phyloP scores from a whole-genome alignment of 2,888 invertebrate species.

The Clusia tigrina region DNA sequence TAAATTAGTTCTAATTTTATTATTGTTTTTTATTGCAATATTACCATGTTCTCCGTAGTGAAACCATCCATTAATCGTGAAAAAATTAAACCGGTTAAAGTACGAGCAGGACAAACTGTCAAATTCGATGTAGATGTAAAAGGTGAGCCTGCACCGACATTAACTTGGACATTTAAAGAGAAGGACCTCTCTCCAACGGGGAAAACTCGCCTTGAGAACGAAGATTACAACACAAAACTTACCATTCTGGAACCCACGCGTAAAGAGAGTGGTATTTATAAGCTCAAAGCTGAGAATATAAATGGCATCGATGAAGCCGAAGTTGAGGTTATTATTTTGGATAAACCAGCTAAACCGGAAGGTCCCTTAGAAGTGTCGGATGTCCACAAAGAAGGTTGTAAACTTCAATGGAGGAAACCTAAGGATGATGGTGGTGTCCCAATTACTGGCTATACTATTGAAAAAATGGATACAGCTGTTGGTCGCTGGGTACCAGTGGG shows the following conservation, averaged over 20 bases:
- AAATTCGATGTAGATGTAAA: slow-evolving; percentile 93
- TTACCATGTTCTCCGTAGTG: slow-evolving; percentile 68
- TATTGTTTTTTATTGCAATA: background rate
- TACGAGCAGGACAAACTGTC: slow-evolving; percentile 89
- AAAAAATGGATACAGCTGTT: slow-evolving; percentile 90
- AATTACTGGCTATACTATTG: slow-evolving; percentile 87
- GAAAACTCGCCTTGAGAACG: slow-evolving; percentile 82
- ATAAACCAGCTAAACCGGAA: slow-evolving; percentile 70
- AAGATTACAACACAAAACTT: slow-evolving; percentile 90
- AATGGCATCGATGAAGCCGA: slow-evolving; percentile 94
- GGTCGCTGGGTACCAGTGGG: slow-evolving; percentile 91
- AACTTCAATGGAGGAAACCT: slow-evolving; percentile 92
- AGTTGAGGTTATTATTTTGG: slow-evolving; percentile 87
- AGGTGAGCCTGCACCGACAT: slow-evolving; percentile 95
- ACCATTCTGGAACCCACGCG: slow-evolving; percentile 81
- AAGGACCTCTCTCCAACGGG: slow-evolving; percentile 74
- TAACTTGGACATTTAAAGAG: slow-evolving; percentile 73
- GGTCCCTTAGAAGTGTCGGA: slow-evolving; percentile 92
- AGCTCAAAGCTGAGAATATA: slow-evolving; percentile 89
- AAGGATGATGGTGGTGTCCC: slow-evolving; percentile 96
- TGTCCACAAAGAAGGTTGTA: slow-evolving; percentile 92
- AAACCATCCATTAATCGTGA: slow-evolving; percentile 96
- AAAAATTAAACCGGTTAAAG: slow-evolving; percentile 85
- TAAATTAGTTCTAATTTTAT: background rate
- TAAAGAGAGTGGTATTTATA: slow-evolving; percentile 89